These are phyloP conservation scores for Electrona antarctica DNA, from an alignment of 2,113 vertebrate species.

Conservation along the genomic window DNA sequence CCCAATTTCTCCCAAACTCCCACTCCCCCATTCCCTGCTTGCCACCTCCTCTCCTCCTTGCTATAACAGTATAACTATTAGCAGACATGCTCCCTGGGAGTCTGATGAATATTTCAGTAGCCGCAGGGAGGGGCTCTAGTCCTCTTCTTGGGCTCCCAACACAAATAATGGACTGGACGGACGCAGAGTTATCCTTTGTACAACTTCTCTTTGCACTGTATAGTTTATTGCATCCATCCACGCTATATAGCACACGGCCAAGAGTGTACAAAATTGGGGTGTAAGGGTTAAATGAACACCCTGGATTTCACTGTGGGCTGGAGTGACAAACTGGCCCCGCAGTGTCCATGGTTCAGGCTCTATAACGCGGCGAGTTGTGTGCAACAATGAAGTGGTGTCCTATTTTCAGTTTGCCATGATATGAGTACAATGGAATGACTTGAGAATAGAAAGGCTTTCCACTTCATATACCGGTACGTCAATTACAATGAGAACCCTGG, in stretches of 20 bases:
- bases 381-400: no score
- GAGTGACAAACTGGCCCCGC: no score
- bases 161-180: conserved; percentile 65
- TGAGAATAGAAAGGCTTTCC: neutral
- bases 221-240: conserved; percentile 6
- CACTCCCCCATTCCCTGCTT: conserved; percentile 40
- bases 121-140: conserved; percentile 65
- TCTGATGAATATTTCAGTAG: conserved; percentile 97
- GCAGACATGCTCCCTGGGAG: conserved; percentile 78
- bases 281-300: no score
- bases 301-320: no score
- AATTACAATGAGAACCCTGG: no score
- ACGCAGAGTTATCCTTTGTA: conserved; percentile 57
- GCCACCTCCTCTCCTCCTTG: neutral
- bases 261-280: no score
- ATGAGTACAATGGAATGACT: no score
- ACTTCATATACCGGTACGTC: no score
- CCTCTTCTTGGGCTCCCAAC: conserved; percentile 58
- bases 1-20: conserved; percentile 78
- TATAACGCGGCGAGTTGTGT: no score
- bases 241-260: no score
- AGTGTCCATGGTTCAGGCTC: no score
- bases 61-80: conserved; percentile 72
- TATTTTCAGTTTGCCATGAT: no score
- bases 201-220: conserved; percentile 49